Evolutionary conservation across 1,140 invertebrate genomes (phyloP).

Genomic region (Atopsyche davidsoni): DNA sequence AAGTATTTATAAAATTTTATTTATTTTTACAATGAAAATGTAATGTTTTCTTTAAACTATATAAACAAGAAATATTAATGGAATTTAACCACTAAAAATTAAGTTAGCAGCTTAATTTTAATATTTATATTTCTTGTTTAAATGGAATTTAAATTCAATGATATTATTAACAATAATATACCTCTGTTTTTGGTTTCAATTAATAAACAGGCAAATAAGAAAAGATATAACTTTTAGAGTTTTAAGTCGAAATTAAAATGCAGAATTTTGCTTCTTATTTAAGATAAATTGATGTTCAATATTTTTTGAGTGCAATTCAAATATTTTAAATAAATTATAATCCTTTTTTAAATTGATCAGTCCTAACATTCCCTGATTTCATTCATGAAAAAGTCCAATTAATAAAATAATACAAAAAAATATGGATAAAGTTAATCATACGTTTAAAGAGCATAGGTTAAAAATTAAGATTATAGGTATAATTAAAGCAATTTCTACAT

Average conservation of each 20-base stretch:
- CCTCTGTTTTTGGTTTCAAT: constrained; percentile 53
- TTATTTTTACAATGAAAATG: constrained; percentile 55
- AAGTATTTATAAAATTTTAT: constrained; percentile 36
- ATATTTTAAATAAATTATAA: constrained; percentile 58
- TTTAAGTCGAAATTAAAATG: constrained; percentile 57
- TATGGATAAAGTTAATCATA: constrained; percentile 38
- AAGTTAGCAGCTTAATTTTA: constrained; percentile 47
- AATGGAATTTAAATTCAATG: constrained; percentile 44
- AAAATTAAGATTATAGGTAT: constrained; percentile 46
- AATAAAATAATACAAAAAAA: constrained; percentile 53
- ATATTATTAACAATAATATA: constrained; percentile 52
- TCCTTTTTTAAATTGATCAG: constrained; percentile 50
- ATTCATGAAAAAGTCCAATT: constrained; percentile 54
- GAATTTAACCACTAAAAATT: constrained; percentile 46
- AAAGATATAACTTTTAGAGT: constrained; percentile 45
- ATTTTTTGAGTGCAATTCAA: constrained; percentile 58
- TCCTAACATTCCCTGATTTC: constrained; percentile 56
- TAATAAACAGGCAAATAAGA: constrained; percentile 47
- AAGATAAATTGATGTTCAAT: constrained; percentile 36
- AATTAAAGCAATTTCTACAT: constrained; percentile 56
- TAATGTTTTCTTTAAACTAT: constrained; percentile 53
- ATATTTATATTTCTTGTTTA: constrained; percentile 42
- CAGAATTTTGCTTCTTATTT: constrained; percentile 51
- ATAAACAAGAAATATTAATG: constrained; percentile 49
- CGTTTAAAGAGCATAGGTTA: constrained; percentile 35